Percentiles rank a stretch among this genome's conserved stretches.
phyloP scores from a whole-genome alignment of 2,888 invertebrate genomes.

The Heliconius hortense region DNA sequence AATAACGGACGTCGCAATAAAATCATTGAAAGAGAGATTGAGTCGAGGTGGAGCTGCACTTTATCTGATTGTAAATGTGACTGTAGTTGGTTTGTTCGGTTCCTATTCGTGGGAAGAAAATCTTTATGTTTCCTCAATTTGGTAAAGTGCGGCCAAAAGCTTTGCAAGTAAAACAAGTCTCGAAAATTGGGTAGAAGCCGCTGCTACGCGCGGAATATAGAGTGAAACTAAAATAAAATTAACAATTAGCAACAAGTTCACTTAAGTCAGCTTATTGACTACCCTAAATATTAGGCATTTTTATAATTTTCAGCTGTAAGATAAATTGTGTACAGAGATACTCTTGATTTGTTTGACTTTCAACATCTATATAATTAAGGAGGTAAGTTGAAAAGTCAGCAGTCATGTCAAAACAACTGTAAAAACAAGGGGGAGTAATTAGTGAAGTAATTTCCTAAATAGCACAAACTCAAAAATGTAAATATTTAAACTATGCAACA shows the following conservation, averaged over 20 bases:
- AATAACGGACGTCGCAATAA: constrained; percentile 14
- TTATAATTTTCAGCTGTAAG: neutral
- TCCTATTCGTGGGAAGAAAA: too few species aligned
- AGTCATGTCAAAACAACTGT: neutral
- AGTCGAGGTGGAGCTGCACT: too few species aligned
- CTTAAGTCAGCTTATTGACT: neutral
- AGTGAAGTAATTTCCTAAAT: too few species aligned
- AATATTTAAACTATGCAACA: neutral
- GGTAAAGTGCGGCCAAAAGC: too few species aligned
- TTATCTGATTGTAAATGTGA: too few species aligned
- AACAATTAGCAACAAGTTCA: neutral
- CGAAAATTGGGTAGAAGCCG: too few species aligned
- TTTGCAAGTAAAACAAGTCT: too few species aligned
- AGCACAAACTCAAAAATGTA: neutral
- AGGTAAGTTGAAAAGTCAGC: neutral
- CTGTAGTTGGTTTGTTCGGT: too few species aligned
- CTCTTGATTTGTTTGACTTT: neutral
- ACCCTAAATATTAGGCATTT: neutral
- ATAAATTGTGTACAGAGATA: neutral
- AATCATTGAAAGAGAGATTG: neutral
- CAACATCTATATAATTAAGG: too few species aligned
- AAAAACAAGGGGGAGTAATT: too few species aligned
- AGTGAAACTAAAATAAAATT: neutral
- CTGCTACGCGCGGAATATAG: neutral
- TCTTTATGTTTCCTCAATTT: too few species aligned